Conservation (phyloP, 2,888 invertebrate genomes). For the Calameuta idolon region DNA sequence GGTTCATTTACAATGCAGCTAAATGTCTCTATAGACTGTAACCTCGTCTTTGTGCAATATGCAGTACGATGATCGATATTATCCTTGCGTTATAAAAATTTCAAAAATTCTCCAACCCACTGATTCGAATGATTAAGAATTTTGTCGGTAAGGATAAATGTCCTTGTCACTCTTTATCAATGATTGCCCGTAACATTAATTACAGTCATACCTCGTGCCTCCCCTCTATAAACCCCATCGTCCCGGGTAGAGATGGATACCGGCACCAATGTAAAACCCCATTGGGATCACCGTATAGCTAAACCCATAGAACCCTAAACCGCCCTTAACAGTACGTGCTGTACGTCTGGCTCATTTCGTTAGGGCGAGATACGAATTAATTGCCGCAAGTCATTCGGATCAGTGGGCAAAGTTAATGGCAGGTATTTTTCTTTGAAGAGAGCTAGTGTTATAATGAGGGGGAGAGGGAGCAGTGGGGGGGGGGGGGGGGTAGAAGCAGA, state of each 20-base stretch:
- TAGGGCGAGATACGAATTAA: background rate
- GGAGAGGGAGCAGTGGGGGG: background rate
- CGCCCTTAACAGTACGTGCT: background rate
- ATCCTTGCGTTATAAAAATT: too few species aligned
- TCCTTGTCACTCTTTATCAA: background rate
- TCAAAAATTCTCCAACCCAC: background rate
- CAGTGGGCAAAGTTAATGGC: slow-evolving; percentile 3
- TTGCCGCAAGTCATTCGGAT: slow-evolving; percentile 6
- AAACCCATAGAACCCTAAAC: background rate
- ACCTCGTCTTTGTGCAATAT: background rate
- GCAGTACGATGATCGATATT: background rate
- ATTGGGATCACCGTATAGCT: background rate
- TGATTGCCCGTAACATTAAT: background rate
- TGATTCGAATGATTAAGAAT: background rate
- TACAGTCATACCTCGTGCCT: background rate
- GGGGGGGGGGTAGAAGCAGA: background rate
- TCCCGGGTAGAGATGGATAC: background rate
- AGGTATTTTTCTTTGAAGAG: background rate
- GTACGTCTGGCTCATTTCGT: slow-evolving; percentile 3
- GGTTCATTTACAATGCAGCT: background rate
- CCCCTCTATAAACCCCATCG: background rate
- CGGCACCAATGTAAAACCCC: background rate
- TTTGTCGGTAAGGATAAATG: background rate
- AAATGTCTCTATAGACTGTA: background rate
- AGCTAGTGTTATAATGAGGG: background rate